phyloP scores from a whole-genome alignment of 2,888 invertebrate species.

The Ophraella communa region DNA sequence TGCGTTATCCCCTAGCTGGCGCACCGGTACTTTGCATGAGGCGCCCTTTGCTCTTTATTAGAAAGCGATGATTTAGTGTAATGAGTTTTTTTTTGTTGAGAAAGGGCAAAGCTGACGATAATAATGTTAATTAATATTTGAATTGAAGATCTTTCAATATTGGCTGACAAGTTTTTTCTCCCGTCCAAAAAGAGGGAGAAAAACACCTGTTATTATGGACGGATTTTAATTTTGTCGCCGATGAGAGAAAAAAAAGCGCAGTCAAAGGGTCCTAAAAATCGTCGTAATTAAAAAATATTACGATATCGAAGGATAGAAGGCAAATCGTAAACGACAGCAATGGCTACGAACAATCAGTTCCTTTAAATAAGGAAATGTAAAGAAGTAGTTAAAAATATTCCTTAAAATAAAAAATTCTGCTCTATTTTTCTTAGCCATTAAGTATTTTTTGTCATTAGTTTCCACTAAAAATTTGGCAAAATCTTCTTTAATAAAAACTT shows the following conservation, averaged over 20 bases:
- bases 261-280: conserved; percentile 1
- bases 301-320: too few relatives aligned
- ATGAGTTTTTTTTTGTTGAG: conserved; percentile 62
- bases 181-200: conserved; percentile 30
- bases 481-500: too few relatives aligned
- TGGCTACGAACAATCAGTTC: too few relatives aligned
- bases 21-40: conserved; percentile 41
- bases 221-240: conserved; percentile 48
- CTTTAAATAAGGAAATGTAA: too few relatives aligned
- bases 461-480: too few relatives aligned
- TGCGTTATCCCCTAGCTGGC: conserved; percentile 44
- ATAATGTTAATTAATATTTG: conserved; percentile 70
- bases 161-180: conserved; percentile 46
- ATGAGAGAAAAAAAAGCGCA: conserved; percentile 31
- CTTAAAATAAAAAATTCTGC: too few relatives aligned
- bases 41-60: conserved; percentile 59
- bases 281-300: too few relatives aligned
- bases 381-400: too few relatives aligned
- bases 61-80: conserved; percentile 69
- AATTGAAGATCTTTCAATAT: conserved; percentile 59
- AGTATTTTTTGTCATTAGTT: too few relatives aligned
- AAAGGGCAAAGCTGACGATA: conserved; percentile 64
- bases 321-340: too few relatives aligned
- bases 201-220: conserved; percentile 48
- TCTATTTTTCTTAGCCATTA: too few relatives aligned